Evolutionary conservation across 2,888 invertebrate genomes (phyloP).

Genomic region (Nycteola revayana): DNA sequence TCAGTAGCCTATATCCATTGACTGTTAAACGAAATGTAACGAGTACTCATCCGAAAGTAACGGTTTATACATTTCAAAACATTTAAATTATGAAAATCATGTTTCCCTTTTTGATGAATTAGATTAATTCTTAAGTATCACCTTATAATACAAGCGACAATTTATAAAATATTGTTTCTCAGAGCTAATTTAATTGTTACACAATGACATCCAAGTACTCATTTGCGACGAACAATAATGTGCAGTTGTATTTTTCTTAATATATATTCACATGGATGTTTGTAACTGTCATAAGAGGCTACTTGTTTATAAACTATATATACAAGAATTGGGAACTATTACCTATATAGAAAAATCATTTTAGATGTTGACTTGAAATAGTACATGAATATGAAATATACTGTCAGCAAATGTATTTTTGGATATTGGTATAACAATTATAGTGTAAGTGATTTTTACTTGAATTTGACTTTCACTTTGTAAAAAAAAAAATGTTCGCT

Average conservation of each 20-base stretch:
- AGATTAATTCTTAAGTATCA: too few species aligned
- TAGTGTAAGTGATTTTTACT: constrained; percentile 19
- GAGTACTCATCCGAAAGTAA: constrained; percentile 16
- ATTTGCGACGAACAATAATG: too few species aligned
- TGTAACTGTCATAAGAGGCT: constrained; percentile 21
- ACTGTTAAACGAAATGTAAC: constrained; percentile 20
- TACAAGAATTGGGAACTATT: constrained; percentile 12
- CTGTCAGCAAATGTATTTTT: constrained; percentile 25
- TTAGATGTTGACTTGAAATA: constrained; percentile 11
- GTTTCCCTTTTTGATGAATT: too few species aligned
- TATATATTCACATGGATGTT: too few species aligned
- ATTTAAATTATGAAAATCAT: too few species aligned
- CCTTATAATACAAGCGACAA: too few species aligned
- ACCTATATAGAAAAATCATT: constrained; percentile 14
- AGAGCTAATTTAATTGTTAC: too few species aligned
- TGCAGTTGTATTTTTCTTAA: too few species aligned
- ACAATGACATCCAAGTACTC: too few species aligned
- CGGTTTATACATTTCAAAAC: too few species aligned
- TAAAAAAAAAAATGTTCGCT: constrained; percentile 14
- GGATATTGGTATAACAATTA: constrained; percentile 20
- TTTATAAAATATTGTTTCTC: too few species aligned
- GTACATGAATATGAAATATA: constrained; percentile 12
- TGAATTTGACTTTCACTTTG: constrained; percentile 16
- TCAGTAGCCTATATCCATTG: constrained; percentile 19
- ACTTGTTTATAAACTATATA: constrained; percentile 20